These are phyloP conservation scores for Diachasma alloeum DNA, from an alignment of 1,140 invertebrate genomes.

Conservation along the genomic window DNA sequence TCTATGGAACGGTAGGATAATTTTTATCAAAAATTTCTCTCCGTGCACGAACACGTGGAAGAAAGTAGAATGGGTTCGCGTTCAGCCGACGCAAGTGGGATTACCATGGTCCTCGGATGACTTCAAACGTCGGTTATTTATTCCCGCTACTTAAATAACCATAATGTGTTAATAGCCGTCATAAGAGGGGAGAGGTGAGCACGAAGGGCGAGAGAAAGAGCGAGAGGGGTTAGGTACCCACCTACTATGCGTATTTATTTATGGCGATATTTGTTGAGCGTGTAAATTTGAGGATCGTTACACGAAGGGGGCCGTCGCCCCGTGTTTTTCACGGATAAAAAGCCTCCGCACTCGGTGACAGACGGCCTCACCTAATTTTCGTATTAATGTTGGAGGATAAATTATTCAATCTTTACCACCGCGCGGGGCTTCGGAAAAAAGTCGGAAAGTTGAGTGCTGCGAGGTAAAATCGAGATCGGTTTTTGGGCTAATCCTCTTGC, in stretches of 20 bases:
- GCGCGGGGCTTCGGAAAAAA: no score
- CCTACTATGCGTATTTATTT: neutral
- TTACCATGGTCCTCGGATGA: neutral
- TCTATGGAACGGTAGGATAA: no score
- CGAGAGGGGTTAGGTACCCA: neutral
- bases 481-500: no score
- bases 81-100: neutral
- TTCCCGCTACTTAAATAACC: constrained; percentile 4
- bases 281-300: neutral
- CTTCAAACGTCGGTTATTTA: neutral
- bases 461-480: no score
- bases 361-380: neutral
- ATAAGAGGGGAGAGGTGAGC: neutral
- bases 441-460: no score
- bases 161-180: neutral
- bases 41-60: no score
- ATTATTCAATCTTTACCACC: no score
- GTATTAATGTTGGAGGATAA: neutral
- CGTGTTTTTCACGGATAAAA: neutral
- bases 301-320: neutral
- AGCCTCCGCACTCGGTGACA: neutral
- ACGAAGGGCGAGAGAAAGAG: neutral
- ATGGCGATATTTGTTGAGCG: neutral
- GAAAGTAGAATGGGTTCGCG: no score
- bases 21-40: no score